Evolutionary conservation across 2,113 vertebrate genomes (phyloP).

Genomic region (Bostrychus sinensis): DNA sequence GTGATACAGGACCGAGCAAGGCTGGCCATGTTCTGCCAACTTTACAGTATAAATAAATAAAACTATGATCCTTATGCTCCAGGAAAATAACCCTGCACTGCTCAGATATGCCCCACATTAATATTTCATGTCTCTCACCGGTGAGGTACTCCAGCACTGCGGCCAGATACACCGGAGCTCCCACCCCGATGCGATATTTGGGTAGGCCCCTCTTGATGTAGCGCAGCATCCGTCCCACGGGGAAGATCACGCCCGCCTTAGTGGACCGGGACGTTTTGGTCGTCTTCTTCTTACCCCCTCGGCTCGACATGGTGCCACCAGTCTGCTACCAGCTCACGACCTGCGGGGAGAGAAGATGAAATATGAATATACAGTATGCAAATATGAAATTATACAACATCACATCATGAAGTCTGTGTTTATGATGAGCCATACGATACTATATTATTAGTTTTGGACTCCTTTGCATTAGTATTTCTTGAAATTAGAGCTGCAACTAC

Average conservation of each 20-base stretch:
- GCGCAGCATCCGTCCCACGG: constrained; percentile 95
- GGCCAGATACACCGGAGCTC: constrained; percentile 96
- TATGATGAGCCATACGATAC: no score
- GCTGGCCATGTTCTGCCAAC: no score
- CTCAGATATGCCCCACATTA: not conserved
- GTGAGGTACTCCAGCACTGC: constrained; percentile 97
- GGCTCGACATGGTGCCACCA: constrained; percentile 87
- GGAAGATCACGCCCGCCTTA: constrained; percentile 97
- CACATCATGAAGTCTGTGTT: no score
- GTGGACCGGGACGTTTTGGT: constrained; percentile 94
- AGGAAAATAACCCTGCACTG: not conserved
- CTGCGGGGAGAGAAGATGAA: constrained; percentile 32
- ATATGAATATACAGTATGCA: not conserved
- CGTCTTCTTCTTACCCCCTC: constrained; percentile 96
- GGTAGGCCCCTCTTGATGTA: constrained; percentile 96
- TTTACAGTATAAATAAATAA: no score
- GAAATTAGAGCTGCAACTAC: no score
- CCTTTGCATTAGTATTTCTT: no score
- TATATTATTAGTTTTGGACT: no score
- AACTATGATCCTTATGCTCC: no score
- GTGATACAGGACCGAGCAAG: no score
- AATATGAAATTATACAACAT: no score
- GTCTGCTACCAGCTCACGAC: constrained; percentile 30
- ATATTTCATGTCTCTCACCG: constrained; percentile 74
- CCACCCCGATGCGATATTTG: constrained; percentile 94